Conservation (phyloP, 2,113 vertebrate species). For the Pseudopipra pipra region DNA sequence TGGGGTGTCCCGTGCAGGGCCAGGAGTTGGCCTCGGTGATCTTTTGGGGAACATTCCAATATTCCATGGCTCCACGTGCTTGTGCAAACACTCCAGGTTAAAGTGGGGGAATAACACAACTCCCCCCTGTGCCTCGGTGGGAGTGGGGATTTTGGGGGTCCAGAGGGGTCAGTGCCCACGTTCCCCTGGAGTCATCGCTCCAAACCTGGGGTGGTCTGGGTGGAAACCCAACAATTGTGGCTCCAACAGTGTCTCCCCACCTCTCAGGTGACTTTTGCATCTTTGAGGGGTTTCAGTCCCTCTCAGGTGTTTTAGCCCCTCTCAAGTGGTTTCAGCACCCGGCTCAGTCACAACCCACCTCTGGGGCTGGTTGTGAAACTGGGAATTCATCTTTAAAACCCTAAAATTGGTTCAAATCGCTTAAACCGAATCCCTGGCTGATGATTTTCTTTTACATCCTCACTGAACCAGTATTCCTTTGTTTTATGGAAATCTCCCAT, state of each 20-base stretch:
- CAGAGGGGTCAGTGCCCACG: background rate
- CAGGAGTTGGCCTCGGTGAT: background rate
- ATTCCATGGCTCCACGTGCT: background rate
- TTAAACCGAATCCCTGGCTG: background rate
- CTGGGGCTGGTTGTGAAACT: background rate
- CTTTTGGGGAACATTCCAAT: background rate
- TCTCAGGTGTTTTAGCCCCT: background rate
- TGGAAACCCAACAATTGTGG: background rate
- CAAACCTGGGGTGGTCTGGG: background rate
- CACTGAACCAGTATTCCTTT: rapidly evolving
- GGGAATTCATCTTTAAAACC: background rate
- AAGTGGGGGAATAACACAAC: background rate
- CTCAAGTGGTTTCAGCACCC: background rate
- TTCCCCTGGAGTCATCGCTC: background rate
- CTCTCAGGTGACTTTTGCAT: background rate
- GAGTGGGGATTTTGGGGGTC: background rate
- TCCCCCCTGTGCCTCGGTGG: background rate
- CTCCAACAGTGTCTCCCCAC: background rate
- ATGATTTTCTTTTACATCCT: background rate
- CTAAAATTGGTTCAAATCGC: background rate
- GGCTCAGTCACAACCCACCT: background rate
- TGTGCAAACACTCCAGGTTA: background rate
- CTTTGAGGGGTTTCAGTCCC: background rate
- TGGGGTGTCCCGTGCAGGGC: background rate
- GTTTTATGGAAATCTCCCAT: background rate